phyloP scores from a whole-genome alignment of 2,888 invertebrate genomes.

The Trypoxylon attenuatum region DNA sequence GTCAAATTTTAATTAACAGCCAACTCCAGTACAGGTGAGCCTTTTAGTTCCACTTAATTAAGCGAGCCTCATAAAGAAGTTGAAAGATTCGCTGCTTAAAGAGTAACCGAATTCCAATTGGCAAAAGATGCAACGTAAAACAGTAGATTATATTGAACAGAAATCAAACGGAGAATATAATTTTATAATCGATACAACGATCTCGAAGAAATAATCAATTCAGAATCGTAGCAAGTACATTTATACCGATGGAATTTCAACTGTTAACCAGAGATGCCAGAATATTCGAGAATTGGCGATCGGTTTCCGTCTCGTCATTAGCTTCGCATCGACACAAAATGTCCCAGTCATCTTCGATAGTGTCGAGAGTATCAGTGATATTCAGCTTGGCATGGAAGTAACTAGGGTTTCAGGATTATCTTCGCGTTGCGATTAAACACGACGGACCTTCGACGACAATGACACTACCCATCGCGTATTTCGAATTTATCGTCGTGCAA shows the following conservation, averaged over 20 bases:
- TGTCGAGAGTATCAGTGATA: conserved; percentile 42
- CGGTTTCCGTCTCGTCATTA: conserved; percentile 46
- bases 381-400: conserved; percentile 47
- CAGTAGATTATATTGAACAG: too few species aligned
- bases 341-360: conserved; percentile 47
- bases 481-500: conserved; percentile 11
- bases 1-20: conserved; percentile 18
- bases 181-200: too few species aligned
- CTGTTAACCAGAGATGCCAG: too few species aligned
- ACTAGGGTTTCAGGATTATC: conserved; percentile 51
- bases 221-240: too few species aligned
- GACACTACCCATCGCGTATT: conserved; percentile 15
- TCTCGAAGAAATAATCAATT: too few species aligned
- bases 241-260: too few species aligned
- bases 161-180: too few species aligned
- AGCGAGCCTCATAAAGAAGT: too few species aligned
- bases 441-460: conserved; percentile 39
- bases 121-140: too few species aligned
- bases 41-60: not conserved
- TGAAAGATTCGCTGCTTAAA: too few species aligned
- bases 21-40: not conserved
- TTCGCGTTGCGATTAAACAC: conserved; percentile 48
- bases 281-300: too few species aligned
- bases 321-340: conserved; percentile 52
- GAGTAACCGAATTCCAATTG: too few species aligned